Evolutionary conservation across 2,888 invertebrate species (phyloP), one percentile per base, ranked within the genome.

Genomic region (Chymomyza amoena): DNA sequence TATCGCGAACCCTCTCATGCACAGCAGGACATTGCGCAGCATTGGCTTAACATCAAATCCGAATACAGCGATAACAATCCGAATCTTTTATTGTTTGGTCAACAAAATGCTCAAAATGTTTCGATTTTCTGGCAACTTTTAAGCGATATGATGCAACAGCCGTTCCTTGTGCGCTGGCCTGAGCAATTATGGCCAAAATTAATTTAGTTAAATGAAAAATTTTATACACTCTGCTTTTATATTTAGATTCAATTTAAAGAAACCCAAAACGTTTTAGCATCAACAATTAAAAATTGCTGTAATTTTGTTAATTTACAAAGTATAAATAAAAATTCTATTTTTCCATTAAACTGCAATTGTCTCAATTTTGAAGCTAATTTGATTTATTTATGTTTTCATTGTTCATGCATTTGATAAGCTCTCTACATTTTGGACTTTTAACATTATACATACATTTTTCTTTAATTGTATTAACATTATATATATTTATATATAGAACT

Each of bases 41-140:
- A 85, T 66, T 90, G 90, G 90, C 81, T 90, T n/a, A 84, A 80
- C 65, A 82, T 89, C 15, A 90, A 89, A 61, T 88, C 90, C 10
- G 82, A 89, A 50, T 90, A 90, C 36, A 89, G 89, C 62, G 89
- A 88, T 66, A 68, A 50, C 10, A 65, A 50, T 56, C 57, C 10
- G 36, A 69, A 76, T 63, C n/a, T 56, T 6, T 66, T 64, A 36
- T 32, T 54, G 16, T 32, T 69, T 51, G 66, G 56, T 56, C 66
- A 72, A 68, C 66, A 72, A 68, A 61, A 73, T 39, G 57, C 64
- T 13, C 77, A 64, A 60, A 87, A 87, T 63, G 25, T 71, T 39
- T 80, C 84, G 2, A 62, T 81, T 32, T 78, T 90, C 73, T 91
- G 90, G 90, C 84, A 89, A 72, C 64, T 89, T 32, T 61, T 91